Evolutionary conservation across 1,140 invertebrate genomes (phyloP).

Genomic region (Aradophagus sp.): DNA sequence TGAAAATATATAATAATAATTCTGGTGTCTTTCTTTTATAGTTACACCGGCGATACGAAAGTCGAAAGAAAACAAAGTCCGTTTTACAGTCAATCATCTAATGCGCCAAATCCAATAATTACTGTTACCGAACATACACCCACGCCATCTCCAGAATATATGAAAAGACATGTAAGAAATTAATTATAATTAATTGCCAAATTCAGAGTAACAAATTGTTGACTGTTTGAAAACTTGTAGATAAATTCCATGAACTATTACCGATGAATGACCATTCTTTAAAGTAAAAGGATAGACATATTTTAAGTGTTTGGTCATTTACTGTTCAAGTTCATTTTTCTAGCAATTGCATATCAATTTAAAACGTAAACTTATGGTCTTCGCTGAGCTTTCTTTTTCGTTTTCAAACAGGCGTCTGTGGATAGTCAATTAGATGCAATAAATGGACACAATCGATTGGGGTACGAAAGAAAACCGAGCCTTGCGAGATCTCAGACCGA

Average conservation of each 20-base stretch:
- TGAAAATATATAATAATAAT: not conserved
- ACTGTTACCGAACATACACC: conserved; percentile 97
- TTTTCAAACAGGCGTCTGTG: conserved; percentile 80
- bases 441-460: conserved; percentile 79
- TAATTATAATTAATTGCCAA: not conserved
- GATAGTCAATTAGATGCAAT: conserved; percentile 86
- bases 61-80: conserved; percentile 70
- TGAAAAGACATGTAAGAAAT: conserved; percentile 81
- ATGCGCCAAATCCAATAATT: conserved; percentile 90
- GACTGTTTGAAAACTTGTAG: too few species aligned
- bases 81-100: conserved; percentile 72
- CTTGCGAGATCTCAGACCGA: conserved; percentile 93
- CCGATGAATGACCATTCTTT: too few species aligned
- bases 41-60: conserved; percentile 69
- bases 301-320: too few species aligned
- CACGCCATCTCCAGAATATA: conserved; percentile 88
- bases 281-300: too few species aligned
- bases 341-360: too few species aligned
- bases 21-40: conserved; percentile 40
- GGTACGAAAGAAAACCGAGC: conserved; percentile 80
- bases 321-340: too few species aligned
- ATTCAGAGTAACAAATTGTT: too few species aligned
- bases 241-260: too few species aligned
- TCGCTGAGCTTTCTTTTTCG: too few species aligned
- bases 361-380: too few species aligned